Percentiles rank a stretch among this genome's conserved stretches.
phyloP scores from a whole-genome alignment of 2,888 invertebrate genomes.

The Dicranocentrus wangi region DNA sequence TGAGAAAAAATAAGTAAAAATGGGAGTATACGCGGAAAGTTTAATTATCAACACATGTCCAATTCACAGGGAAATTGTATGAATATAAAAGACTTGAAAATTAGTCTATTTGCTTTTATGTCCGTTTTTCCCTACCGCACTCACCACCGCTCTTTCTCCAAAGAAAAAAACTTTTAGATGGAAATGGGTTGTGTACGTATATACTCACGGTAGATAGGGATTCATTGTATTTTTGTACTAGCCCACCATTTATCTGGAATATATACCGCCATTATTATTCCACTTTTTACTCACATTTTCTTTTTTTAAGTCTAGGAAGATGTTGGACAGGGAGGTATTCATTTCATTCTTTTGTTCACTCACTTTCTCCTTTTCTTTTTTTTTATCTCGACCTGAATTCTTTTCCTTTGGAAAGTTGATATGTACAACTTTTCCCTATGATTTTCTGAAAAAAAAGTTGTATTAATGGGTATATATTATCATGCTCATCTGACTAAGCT shows the following conservation, averaged over 20 bases:
- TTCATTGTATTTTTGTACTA: slow-evolving; percentile 47
- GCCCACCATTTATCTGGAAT: slow-evolving; percentile 38
- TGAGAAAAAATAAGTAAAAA: slow-evolving; percentile 1
- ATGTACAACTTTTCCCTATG: neutral
- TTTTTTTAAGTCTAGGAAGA: neutral
- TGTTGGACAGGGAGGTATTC: slow-evolving; percentile 6
- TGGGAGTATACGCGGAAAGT: slow-evolving; percentile 43
- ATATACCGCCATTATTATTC: slow-evolving; percentile 16
- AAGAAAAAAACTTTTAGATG: slow-evolving; percentile 19
- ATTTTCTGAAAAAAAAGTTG: neutral
- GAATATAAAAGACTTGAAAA: slow-evolving; percentile 71
- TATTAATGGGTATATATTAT: slow-evolving; percentile 13
- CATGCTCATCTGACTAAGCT: neutral
- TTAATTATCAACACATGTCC: slow-evolving; percentile 72
- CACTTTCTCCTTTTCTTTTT: neutral
- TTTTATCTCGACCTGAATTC: neutral
- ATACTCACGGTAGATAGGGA: too few relatives aligned
- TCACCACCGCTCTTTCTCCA: neutral
- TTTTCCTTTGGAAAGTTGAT: slow-evolving; percentile 9
- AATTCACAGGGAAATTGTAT: slow-evolving; percentile 68
- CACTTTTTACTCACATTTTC: slow-evolving; percentile 1
- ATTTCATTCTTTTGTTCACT: slow-evolving; percentile 18
- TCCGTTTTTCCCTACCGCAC: slow-evolving; percentile 8
- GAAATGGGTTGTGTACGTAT: neutral
- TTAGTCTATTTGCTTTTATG: slow-evolving; percentile 65